These are phyloP conservation scores for Notechis scutatus DNA, from an alignment of 2,113 vertebrate species.

Conservation along the genomic window DNA sequence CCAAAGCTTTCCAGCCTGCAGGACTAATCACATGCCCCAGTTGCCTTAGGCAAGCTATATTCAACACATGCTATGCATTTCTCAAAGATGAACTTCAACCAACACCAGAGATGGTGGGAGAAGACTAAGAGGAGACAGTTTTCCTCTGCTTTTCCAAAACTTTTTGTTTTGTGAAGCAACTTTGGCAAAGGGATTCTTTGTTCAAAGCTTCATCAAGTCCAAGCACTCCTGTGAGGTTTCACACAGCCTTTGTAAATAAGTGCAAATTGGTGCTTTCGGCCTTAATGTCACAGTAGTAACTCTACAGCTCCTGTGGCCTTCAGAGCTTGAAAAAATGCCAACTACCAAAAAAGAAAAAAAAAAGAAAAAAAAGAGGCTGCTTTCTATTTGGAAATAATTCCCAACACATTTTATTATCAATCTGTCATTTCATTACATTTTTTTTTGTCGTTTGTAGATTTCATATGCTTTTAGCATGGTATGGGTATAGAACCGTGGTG, in stretches of 20 bases:
- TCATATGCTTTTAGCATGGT: not conserved
- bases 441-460: not conserved
- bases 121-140: not conserved
- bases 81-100: not conserved
- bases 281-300: not conserved
- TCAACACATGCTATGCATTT: not conserved
- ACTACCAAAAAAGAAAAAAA: no score
- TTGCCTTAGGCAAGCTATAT: not conserved
- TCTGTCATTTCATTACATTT: not conserved
- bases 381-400: not conserved
- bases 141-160: not conserved
- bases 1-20: not conserved
- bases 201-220: not conserved
- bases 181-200: not conserved
- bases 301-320: not conserved
- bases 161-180: not conserved
- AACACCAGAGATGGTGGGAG: not conserved
- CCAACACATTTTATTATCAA: not conserved
- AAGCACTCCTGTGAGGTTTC: not conserved
- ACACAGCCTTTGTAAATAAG: not conserved
- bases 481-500: no score
- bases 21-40: not conserved
- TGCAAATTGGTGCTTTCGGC: not conserved
- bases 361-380: not conserved
- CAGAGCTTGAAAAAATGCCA: not conserved